phyloP scores from a whole-genome alignment of 2,888 invertebrate genomes.

The Melanostoma mellinum region DNA sequence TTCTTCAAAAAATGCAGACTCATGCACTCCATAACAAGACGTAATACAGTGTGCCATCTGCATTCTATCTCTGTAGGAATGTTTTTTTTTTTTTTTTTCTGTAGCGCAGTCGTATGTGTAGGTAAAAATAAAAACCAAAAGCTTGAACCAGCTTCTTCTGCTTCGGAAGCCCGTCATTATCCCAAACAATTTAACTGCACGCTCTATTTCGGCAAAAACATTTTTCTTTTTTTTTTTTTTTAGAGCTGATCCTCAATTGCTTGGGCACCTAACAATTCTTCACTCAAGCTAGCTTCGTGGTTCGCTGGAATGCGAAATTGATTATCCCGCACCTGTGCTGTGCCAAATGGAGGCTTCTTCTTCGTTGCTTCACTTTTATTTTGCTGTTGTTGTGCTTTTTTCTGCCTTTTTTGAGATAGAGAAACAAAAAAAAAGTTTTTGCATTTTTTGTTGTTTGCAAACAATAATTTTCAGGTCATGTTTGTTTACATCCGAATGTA shows the following conservation, averaged over 20 bases:
- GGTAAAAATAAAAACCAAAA: background rate
- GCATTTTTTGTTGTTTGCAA: conserved; percentile 63
- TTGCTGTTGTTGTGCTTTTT: conserved; percentile 11
- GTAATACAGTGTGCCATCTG: conserved; percentile 20
- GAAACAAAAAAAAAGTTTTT: conserved; percentile 7
- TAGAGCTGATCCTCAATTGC: conserved; percentile 10
- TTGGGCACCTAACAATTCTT: conserved; percentile 35
- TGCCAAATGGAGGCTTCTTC: conserved; percentile 13
- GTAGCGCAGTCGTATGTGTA: conserved; percentile 29
- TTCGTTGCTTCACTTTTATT: conserved; percentile 7
- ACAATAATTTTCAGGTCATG: conserved; percentile 72
- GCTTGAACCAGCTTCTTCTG: conserved; percentile 15
- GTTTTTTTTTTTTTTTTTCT: background rate
- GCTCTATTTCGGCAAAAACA: conserved; percentile 59
- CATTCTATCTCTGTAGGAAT: conserved; percentile 8
- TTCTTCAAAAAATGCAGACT: background rate
- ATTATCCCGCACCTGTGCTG: conserved; percentile 17
- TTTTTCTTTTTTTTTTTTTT: background rate
- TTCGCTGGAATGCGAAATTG: conserved; percentile 62
- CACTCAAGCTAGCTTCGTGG: conserved; percentile 40
- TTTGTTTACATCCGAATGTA: conserved; percentile 69
- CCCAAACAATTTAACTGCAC: conserved; percentile 61
- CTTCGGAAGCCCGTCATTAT: conserved; percentile 49
- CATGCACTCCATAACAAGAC: background rate
- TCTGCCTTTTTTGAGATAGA: background rate